phyloP scores from a whole-genome alignment of 1,140 invertebrate genomes.

The Kradibia gibbosae region DNA sequence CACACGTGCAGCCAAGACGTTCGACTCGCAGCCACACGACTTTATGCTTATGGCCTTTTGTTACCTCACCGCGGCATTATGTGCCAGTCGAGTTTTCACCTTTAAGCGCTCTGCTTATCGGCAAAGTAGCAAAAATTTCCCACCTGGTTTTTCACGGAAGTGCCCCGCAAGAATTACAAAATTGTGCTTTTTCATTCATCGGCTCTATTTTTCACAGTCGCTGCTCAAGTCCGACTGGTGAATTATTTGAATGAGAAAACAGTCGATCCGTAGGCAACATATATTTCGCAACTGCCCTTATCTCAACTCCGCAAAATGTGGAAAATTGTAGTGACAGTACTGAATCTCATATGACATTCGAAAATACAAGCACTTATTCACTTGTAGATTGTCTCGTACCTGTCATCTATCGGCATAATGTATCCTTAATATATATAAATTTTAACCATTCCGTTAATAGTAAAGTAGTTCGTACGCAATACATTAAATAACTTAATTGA shows the following conservation, averaged over 20 bases:
- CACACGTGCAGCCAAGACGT: background rate
- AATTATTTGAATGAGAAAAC: background rate
- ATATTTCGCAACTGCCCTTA: no score
- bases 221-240: background rate
- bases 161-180: background rate
- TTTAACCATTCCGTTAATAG: background rate
- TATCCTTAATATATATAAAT: background rate
- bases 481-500: background rate
- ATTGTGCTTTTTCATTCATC: background rate
- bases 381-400: background rate
- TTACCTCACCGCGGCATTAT: constrained; percentile 15
- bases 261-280: background rate
- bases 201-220: background rate
- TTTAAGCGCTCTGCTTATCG: constrained; percentile 18
- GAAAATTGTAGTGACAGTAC: background rate
- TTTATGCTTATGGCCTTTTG: constrained; percentile 36
- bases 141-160: background rate
- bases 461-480: background rate
- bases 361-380: background rate
- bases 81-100: background rate
- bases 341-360: background rate
- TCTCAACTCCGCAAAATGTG: no score
- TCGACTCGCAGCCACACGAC: constrained; percentile 12
- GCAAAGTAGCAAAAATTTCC: background rate
- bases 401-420: background rate